phyloP scores from a whole-genome alignment of 2,113 vertebrate species.

The Tichodroma muraria region DNA sequence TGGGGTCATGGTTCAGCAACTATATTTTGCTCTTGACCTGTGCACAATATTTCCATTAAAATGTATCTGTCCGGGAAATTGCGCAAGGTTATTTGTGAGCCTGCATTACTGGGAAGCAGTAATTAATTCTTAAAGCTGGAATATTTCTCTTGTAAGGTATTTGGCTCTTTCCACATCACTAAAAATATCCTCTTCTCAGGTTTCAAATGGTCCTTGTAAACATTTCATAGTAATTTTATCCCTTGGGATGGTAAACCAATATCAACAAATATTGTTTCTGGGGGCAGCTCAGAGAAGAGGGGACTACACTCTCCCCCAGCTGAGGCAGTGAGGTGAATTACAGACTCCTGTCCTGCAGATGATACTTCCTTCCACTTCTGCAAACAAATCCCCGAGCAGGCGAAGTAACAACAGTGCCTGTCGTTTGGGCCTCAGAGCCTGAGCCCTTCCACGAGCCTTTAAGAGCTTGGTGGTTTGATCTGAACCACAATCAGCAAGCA shows the following conservation, averaged over 20 bases:
- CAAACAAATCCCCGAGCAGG: background rate
- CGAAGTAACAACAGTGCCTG: background rate
- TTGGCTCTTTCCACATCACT: background rate
- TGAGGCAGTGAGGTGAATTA: background rate
- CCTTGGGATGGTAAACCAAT: background rate
- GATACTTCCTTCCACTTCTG: background rate
- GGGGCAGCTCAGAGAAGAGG: background rate
- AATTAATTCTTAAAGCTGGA: conserved; percentile 31
- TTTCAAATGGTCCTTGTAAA: background rate
- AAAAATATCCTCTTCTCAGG: background rate
- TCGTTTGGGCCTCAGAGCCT: background rate
- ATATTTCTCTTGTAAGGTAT: background rate
- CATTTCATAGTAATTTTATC: background rate
- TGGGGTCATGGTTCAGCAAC: background rate
- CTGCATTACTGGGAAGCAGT: background rate
- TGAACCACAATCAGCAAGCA: background rate
- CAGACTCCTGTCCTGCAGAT: background rate
- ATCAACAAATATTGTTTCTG: background rate
- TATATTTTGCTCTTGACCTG: background rate
- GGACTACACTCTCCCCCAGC: background rate
- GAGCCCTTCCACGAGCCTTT: background rate
- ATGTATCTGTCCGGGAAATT: background rate
- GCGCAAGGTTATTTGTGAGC: background rate
- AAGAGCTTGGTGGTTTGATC: background rate
- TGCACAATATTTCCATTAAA: background rate